phyloP scores from a whole-genome alignment of 2,888 invertebrate genomes.

The Neoaliturus tenellus region DNA sequence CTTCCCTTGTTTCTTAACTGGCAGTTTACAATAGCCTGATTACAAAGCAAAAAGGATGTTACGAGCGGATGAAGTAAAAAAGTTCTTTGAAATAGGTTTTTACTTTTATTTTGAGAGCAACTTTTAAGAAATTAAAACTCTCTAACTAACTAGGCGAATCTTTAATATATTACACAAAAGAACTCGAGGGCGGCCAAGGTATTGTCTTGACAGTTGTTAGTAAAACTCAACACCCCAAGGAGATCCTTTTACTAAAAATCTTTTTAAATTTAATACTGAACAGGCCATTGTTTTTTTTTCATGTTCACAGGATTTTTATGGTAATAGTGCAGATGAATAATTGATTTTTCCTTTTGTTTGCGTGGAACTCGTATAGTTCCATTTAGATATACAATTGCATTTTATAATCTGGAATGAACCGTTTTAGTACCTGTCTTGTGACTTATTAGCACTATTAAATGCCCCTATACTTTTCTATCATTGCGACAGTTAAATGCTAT shows the following conservation, averaged over 20 bases:
- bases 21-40: not conserved
- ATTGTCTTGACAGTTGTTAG: not conserved
- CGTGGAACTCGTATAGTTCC: too few relatives aligned
- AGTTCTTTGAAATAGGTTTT: not conserved
- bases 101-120: not conserved
- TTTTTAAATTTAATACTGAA: not conserved
- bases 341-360: too few relatives aligned
- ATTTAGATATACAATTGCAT: too few relatives aligned
- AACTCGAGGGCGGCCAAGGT: not conserved
- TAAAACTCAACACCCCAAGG: not conserved
- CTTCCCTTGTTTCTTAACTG: constrained; percentile 17
- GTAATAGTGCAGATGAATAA: too few relatives aligned
- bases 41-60: not conserved
- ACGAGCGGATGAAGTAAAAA: not conserved
- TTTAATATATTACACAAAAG: not conserved
- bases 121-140: not conserved
- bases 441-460: too few relatives aligned
- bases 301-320: too few relatives aligned
- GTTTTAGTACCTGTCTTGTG: too few relatives aligned
- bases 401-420: too few relatives aligned
- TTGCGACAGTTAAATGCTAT: too few relatives aligned
- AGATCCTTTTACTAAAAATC: not conserved
- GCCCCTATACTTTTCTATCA: too few relatives aligned
- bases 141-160: not conserved
- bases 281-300: too few relatives aligned